Percentiles rank a stretch among this genome's conserved stretches.
phyloP scores from a whole-genome alignment of 1,140 invertebrate species.

The Chironomus striatipennis region DNA sequence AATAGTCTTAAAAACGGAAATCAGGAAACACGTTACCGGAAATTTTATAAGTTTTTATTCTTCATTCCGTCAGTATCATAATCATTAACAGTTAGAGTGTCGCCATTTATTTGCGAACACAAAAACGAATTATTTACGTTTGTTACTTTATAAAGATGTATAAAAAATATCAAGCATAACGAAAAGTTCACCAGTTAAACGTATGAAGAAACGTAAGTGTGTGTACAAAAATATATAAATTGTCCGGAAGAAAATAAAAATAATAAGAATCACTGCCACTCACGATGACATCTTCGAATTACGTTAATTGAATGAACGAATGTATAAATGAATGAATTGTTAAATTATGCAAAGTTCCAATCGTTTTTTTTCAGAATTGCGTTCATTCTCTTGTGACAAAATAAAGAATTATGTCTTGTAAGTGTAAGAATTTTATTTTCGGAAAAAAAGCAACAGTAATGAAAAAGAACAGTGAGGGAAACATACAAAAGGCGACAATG shows the following conservation, averaged over 20 bases:
- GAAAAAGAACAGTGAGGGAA: too few relatives aligned
- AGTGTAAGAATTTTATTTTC: too few relatives aligned
- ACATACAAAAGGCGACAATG: too few relatives aligned
- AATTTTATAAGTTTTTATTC: not conserved
- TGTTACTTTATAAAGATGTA: not conserved
- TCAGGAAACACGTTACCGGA: not conserved
- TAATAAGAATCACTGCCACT: not conserved
- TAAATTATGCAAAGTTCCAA: constrained; percentile 1
- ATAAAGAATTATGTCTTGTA: not conserved
- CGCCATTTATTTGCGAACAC: not conserved
- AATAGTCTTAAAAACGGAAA: not conserved
- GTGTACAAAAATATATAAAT: too few relatives aligned
- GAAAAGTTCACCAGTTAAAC: not conserved
- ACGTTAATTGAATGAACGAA: constrained; percentile 21
- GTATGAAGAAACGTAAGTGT: too few relatives aligned
- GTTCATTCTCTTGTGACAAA: not conserved
- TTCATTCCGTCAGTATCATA: not conserved
- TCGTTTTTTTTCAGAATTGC: not conserved
- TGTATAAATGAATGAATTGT: not conserved
- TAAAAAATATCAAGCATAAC: not conserved
- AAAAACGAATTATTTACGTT: not conserved
- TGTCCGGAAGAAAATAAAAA: not conserved
- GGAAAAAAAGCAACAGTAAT: too few relatives aligned
- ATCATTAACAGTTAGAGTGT: not conserved
- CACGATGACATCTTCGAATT: constrained; percentile 6